Evolutionary conservation across 1,140 invertebrate genomes (phyloP).

Genomic region (Paraescarpia echinospica): DNA sequence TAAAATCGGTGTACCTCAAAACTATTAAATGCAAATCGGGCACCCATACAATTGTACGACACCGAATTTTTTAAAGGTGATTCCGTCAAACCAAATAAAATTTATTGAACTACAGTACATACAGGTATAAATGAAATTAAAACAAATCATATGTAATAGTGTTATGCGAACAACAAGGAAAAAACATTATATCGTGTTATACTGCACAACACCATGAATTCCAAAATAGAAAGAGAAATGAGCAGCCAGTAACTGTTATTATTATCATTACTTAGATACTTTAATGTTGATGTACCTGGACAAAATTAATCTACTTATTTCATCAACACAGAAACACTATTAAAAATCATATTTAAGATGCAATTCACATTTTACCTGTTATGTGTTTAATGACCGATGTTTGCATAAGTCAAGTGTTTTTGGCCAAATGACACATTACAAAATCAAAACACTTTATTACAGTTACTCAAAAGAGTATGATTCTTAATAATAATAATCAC

Average conservation of each 20-base stretch:
- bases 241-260: neutral
- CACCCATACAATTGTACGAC: neutral
- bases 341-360: neutral
- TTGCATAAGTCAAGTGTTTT: neutral
- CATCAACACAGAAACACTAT: neutral
- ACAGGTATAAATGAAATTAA: too few relatives aligned
- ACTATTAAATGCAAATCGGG: neutral
- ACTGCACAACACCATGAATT: too few relatives aligned
- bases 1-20: neutral
- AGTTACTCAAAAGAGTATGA: too few relatives aligned
- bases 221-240: neutral
- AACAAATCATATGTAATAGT: too few relatives aligned
- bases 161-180: too few relatives aligned
- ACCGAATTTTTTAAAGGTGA: too few relatives aligned
- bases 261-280: neutral
- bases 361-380: neutral
- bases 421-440: neutral
- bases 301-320: neutral
- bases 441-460: too few relatives aligned
- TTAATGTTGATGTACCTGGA: neutral
- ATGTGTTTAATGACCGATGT: neutral
- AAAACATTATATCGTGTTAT: too few relatives aligned
- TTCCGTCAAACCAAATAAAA: too few relatives aligned
- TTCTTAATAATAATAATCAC: too few relatives aligned
- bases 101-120: too few relatives aligned